phyloP scores from a whole-genome alignment of 2,888 invertebrate species.

The Hydraecia micacea region DNA sequence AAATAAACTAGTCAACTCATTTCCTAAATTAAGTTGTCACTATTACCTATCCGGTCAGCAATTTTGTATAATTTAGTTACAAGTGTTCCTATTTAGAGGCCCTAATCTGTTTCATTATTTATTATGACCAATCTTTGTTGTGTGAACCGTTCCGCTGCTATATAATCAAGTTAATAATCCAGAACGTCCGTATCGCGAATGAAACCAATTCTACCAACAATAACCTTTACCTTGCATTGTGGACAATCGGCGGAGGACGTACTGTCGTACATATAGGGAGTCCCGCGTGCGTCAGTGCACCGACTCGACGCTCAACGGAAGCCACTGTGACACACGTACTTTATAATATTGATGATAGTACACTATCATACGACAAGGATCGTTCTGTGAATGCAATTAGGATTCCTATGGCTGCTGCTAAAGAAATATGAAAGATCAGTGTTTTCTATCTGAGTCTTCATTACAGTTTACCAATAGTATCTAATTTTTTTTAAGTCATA shows the following conservation, averaged over 20 bases:
- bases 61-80: constrained; percentile 57
- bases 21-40: constrained; percentile 55
- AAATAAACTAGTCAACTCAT: constrained; percentile 31
- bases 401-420: constrained; percentile 1
- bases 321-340: constrained; percentile 33
- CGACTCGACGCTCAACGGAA: constrained; percentile 29
- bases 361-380: constrained; percentile 15
- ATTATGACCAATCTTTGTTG: constrained; percentile 46
- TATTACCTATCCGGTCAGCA: constrained; percentile 58
- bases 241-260: constrained; percentile 59
- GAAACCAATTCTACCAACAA: constrained; percentile 81
- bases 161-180: constrained; percentile 75
- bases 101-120: constrained; percentile 54
- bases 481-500: not conserved
- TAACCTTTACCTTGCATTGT: constrained; percentile 88
- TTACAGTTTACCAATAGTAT: not conserved
- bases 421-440: not conserved
- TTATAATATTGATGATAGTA: constrained; percentile 46
- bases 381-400: not conserved
- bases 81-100: constrained; percentile 45
- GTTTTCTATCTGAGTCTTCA: not conserved
- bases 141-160: constrained; percentile 64
- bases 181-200: constrained; percentile 76
- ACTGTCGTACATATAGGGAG: constrained; percentile 55
- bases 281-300: constrained; percentile 71